A percentile compares a stretch with the other conserved stretches of the same genome.
Evolutionary conservation across 2,888 invertebrate genomes (phyloP).

Genomic region (Callinectes sapidus): DNA sequence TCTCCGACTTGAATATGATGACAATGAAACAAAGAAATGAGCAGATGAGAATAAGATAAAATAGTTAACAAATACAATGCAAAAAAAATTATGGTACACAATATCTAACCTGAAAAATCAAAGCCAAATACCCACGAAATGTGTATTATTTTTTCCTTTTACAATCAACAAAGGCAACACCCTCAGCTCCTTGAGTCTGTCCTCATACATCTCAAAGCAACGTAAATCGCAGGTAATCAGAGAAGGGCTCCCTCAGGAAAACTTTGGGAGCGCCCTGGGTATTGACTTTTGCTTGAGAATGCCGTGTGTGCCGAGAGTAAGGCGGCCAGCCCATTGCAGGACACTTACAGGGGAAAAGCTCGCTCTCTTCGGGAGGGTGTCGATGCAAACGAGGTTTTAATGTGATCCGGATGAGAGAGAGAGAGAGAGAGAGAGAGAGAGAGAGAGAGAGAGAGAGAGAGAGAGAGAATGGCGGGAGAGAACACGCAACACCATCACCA

Average conservation of each 20-base stretch:
- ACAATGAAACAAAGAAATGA: too few relatives aligned
- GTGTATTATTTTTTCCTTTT: background rate
- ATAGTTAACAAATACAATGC: too few relatives aligned
- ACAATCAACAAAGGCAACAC: background rate
- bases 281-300: constrained; percentile 1
- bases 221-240: background rate
- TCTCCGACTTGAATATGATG: too few relatives aligned
- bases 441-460: constrained; percentile 25
- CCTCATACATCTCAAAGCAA: background rate
- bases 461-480: constrained; percentile 6
- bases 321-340: constrained; percentile 6
- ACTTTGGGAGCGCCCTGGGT: background rate
- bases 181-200: background rate
- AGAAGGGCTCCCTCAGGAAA: background rate
- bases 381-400: constrained; percentile 25
- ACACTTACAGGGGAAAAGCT: constrained; percentile 5
- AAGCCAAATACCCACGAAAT: background rate
- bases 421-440: constrained; percentile 21
- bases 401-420: constrained; percentile 25
- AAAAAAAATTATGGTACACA: too few relatives aligned
- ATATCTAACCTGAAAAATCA: background rate
- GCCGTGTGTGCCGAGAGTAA: constrained; percentile 14
- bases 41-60: too few relatives aligned
- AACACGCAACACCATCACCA: background rate
- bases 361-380: constrained; percentile 15